These are phyloP conservation scores for Chromobotia macracanthus DNA, from an alignment of 2,797 vertebrate genomes.

Conservation along the genomic window DNA sequence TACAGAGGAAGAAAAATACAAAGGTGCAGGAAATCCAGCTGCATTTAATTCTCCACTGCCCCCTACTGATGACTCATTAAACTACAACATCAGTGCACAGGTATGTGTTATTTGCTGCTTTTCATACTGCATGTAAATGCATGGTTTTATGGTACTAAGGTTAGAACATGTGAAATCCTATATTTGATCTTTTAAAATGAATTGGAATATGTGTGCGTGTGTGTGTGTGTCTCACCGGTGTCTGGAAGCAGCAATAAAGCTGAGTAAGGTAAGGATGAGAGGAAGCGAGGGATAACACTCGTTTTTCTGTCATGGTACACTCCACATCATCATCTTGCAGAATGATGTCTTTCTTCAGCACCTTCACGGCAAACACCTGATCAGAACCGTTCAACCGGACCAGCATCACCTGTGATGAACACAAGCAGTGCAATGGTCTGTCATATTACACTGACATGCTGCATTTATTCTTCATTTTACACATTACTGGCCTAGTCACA, in stretches of 20 bases:
- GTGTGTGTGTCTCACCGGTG: slow-evolving; percentile 78
- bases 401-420: slow-evolving; percentile 88
- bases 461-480: not conserved
- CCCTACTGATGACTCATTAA: slow-evolving; percentile 1
- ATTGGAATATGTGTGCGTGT: too few species aligned
- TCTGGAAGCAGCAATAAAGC: slow-evolving; percentile 96
- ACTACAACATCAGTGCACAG: not conserved
- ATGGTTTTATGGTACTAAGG: not conserved
- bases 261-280: slow-evolving; percentile 97
- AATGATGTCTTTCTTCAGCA: slow-evolving; percentile 97
- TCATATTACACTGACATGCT: too few species aligned
- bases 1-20: not conserved
- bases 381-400: slow-evolving; percentile 84
- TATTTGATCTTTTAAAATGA: not conserved
- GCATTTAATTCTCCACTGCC: slow-evolving; percentile 2
- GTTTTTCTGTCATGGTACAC: slow-evolving; percentile 97
- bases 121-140: not conserved
- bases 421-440: not conserved
- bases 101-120: not conserved
- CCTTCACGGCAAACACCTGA: slow-evolving; percentile 91
- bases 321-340: slow-evolving; percentile 97
- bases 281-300: slow-evolving; percentile 89
- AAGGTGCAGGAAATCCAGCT: not conserved
- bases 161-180: not conserved
- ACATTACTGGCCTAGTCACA: not conserved